These are phyloP conservation scores for Strongylocentrotus purpuratus DNA, from an alignment of 35 echinoderm and acorn worm genomes.

Conservation along the genomic window DNA sequence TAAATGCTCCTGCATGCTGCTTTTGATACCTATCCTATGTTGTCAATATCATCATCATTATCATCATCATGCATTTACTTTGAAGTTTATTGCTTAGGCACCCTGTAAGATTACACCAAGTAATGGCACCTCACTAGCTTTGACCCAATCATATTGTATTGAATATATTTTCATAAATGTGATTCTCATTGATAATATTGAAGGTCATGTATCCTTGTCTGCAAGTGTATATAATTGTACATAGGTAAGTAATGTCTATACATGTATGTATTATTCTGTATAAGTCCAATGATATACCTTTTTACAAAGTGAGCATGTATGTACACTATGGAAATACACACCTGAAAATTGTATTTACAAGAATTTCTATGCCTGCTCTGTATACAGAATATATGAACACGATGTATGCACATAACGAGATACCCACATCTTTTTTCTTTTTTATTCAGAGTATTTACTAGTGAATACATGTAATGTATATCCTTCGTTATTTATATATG, in stretches of 20 bases:
- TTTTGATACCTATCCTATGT: neutral
- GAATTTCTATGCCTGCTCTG: neutral
- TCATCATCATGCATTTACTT: neutral
- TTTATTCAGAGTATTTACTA: neutral
- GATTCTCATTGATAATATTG: neutral
- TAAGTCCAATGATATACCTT: slow-evolving; percentile 14
- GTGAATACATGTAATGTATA: neutral
- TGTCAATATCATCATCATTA: neutral
- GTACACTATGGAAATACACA: neutral
- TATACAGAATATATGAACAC: slow-evolving; percentile 3
- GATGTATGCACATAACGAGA: neutral
- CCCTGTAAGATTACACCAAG: neutral
- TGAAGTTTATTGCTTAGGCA: neutral
- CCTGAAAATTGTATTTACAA: slow-evolving; percentile 4
- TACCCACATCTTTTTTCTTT: neutral
- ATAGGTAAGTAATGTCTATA: slow-evolving; percentile 10
- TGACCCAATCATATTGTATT: neutral
- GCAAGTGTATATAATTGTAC: neutral
- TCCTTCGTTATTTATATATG: slow-evolving; percentile 4
- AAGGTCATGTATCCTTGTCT: neutral
- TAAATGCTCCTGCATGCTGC: neutral
- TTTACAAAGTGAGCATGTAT: neutral
- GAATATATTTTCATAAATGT: neutral
- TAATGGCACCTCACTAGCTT: neutral
- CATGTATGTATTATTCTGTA: slow-evolving; percentile 37